Percentiles rank a stretch among this genome's conserved stretches.
phyloP scores from a whole-genome alignment of 2,113 vertebrate species.

The Ceratotherium simum region DNA sequence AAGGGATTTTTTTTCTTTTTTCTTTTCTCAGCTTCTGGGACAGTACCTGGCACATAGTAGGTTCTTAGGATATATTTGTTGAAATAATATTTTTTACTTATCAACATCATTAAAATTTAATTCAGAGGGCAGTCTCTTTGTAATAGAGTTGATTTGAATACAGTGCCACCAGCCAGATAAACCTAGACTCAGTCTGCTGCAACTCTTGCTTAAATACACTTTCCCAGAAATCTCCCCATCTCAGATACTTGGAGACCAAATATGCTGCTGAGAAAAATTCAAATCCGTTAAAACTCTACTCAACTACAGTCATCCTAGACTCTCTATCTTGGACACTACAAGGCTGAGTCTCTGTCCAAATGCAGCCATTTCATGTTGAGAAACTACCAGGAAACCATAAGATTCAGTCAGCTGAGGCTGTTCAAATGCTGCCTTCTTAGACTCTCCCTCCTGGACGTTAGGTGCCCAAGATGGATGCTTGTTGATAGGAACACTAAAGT shows the following conservation, averaged over 20 bases:
- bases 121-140: not conserved
- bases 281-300: not conserved
- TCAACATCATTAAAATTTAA: slow-evolving; percentile 22
- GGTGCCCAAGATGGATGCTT: not conserved
- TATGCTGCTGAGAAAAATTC: not conserved
- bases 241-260: slow-evolving; percentile 5
- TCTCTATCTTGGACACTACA: not conserved
- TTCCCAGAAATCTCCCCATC: not conserved
- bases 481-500: not conserved
- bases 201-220: slow-evolving; percentile 35
- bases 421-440: slow-evolving; percentile 15
- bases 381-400: slow-evolving; percentile 10
- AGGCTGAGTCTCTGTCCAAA: slow-evolving; percentile 3
- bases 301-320: not conserved
- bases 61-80: slow-evolving; percentile 43
- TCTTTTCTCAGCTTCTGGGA: slow-evolving; percentile 7
- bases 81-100: slow-evolving; percentile 45
- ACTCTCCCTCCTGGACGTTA: not conserved
- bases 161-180: not conserved
- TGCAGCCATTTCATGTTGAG: slow-evolving; percentile 7
- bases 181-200: not conserved
- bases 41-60: not conserved
- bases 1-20: not conserved
- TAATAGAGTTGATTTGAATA: slow-evolving; percentile 44
- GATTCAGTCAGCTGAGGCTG: not conserved